Percentiles rank a stretch among this genome's conserved stretches.
Conservation (phyloP, 2,113 vertebrate species). For the Cettia cetti region DNA sequence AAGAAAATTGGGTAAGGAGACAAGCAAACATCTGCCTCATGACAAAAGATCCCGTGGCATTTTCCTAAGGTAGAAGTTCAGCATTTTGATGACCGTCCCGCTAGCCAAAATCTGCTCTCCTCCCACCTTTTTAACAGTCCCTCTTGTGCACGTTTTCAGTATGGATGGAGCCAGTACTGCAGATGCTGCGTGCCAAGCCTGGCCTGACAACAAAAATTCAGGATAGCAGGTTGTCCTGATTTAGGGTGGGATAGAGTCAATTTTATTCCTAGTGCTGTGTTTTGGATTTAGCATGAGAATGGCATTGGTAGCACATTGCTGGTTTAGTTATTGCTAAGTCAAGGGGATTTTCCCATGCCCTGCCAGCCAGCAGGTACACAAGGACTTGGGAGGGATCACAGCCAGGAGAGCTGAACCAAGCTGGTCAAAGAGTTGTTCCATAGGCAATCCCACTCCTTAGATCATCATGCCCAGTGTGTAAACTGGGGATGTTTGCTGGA, state of each 20-base stretch:
- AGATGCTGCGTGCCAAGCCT: neutral
- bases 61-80: neutral
- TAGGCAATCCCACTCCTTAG: neutral
- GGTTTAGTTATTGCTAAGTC: neutral
- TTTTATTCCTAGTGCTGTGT: neutral
- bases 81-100: neutral
- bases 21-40: neutral
- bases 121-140: neutral
- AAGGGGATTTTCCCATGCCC: neutral
- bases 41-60: neutral
- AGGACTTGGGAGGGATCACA: neutral
- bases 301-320: neutral
- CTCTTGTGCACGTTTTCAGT: neutral
- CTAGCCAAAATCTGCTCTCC: neutral
- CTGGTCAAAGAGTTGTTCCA: neutral
- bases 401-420: neutral
- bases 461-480: neutral
- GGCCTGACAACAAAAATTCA: neutral
- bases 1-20: neutral
- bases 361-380: neutral
- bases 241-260: neutral
- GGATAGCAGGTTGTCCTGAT: neutral
- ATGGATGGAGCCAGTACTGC: neutral
- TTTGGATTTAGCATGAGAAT: neutral
- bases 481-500: neutral